A percentile compares a stretch with the other conserved stretches of the same genome.
phyloP scores from a whole-genome alignment of 92 coral and sea anemone species.

The Blastomussa wellsi region DNA sequence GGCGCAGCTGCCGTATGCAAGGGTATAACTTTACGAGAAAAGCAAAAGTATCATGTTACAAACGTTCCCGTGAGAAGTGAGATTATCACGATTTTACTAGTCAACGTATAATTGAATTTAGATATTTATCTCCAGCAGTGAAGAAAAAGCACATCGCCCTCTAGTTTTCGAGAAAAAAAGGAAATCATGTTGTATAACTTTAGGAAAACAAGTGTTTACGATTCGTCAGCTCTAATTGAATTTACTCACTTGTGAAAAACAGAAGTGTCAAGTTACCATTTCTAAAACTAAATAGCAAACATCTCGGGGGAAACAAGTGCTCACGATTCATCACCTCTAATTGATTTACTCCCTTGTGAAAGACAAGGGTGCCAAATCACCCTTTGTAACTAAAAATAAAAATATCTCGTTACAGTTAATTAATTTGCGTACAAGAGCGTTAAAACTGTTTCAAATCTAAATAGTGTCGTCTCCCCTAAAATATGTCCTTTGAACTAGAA shows the following conservation, averaged over 20 bases:
- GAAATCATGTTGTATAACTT: too few relatives aligned
- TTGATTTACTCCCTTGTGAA: too few relatives aligned
- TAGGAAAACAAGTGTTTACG: too few relatives aligned
- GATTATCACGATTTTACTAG: too few relatives aligned
- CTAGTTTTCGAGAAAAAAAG: too few relatives aligned
- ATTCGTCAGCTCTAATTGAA: constrained; percentile 7
- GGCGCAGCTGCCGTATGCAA: constrained; percentile 31
- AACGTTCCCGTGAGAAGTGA: too few relatives aligned
- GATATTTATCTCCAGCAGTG: too few relatives aligned
- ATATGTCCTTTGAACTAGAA: not conserved
- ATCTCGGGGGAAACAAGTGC: not conserved
- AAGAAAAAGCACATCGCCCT: too few relatives aligned
- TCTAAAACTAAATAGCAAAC: not conserved
- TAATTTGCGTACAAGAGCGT: not conserved
- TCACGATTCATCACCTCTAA: not conserved
- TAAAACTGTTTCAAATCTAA: not conserved
- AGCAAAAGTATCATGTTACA: too few relatives aligned
- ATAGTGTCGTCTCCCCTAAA: not conserved
- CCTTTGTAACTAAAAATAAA: not conserved
- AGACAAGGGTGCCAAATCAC: too few relatives aligned
- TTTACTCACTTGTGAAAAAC: not conserved
- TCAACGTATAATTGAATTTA: too few relatives aligned
- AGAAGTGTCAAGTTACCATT: not conserved
- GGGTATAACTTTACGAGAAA: too few relatives aligned
- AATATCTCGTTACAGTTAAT: not conserved